Conservation (phyloP, 2,797 vertebrate species). For the Enteromius anoplus region DNA sequence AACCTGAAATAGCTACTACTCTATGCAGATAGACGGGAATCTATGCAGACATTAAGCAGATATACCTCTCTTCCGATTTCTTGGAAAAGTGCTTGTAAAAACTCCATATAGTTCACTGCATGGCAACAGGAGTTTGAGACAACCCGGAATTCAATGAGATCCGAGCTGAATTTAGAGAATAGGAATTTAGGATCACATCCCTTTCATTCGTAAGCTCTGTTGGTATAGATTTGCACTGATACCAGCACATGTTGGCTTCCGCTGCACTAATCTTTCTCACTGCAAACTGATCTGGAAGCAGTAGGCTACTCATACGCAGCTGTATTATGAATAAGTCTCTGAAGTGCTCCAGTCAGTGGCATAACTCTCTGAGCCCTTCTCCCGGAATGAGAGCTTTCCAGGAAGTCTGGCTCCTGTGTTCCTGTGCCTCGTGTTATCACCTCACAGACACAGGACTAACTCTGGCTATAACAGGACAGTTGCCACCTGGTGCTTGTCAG, state of each 20-base stretch:
- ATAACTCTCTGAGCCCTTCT: constrained; percentile 36
- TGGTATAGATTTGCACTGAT: constrained; percentile 3
- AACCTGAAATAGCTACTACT: background rate
- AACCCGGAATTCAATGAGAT: background rate
- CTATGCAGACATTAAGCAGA: background rate
- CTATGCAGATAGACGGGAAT: background rate
- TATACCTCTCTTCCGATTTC: constrained; percentile 8
- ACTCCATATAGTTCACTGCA: constrained; percentile 3
- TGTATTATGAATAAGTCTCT: constrained; percentile 22
- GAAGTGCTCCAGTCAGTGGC: constrained; percentile 15
- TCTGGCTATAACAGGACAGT: constrained; percentile 28
- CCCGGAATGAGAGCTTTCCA: constrained; percentile 36
- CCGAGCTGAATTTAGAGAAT: background rate
- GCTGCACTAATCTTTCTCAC: constrained; percentile 16
- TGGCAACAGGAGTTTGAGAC: constrained; percentile 1
- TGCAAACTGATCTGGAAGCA: constrained; percentile 11
- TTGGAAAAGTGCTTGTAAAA: constrained; percentile 26
- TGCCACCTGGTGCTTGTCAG: constrained; percentile 51
- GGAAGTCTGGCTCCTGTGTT: constrained; percentile 39
- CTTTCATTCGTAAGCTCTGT: background rate
- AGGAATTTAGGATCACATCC: constrained; percentile 5
- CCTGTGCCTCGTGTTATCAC: constrained; percentile 26
- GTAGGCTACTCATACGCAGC: background rate
- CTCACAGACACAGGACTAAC: constrained; percentile 20
- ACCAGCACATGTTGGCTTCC: background rate